Evolutionary conservation across 2,797 vertebrate species (phyloP), one percentile per base, ranked within the genome.

Genomic region (Microctenopoma stevenorrisi): DNA sequence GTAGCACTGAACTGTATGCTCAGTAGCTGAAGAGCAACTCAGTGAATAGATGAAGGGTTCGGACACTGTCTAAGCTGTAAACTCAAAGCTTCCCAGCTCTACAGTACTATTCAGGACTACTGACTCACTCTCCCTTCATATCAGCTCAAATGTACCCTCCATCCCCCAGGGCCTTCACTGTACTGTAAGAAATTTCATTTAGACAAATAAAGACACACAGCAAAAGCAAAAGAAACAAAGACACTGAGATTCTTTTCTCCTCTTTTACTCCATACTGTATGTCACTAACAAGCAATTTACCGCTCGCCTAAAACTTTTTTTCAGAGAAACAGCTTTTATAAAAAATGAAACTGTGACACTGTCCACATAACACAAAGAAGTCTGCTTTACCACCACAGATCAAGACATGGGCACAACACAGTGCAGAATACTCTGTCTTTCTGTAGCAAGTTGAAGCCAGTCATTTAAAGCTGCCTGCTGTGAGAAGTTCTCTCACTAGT

Each of bases 151-250:
- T 42, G 59, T 62, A 53, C 11, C 71, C 59, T 69, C 47, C 57
- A 59, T 53, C 56, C 86, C 84, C 54, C 61, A 15, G 68, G 82
- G 81, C 56, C 64, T 83, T 43, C 67, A 59, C 64, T 86, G 74
- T 62, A 79, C 88, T 86, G 76, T 68, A 68, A 84, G 64, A 78
- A 53, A 88, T 87, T 84, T 76, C 52, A 86, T 82, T 86, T 74
- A 74, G 69, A 85, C 64, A 74, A 81, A 74, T 75, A 78, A 68
- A 68, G 62, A 79, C 54, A 54, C 22, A 42, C 10, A 71, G 49
- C 47, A 50, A 51, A 59, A 51, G 50, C 35, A 65, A 69, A 71
- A 68, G 28, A 35, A 53, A 71, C 38, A 46, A 43, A 52, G 38
- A 69, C 35, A 57, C 12, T 13, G 18, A 73, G 35, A 59, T 12